A percentile compares a stretch with the other conserved stretches of the same genome.
Evolutionary conservation across 1,140 invertebrate genomes (phyloP).

Genomic region (Branchinecta lindahli): DNA sequence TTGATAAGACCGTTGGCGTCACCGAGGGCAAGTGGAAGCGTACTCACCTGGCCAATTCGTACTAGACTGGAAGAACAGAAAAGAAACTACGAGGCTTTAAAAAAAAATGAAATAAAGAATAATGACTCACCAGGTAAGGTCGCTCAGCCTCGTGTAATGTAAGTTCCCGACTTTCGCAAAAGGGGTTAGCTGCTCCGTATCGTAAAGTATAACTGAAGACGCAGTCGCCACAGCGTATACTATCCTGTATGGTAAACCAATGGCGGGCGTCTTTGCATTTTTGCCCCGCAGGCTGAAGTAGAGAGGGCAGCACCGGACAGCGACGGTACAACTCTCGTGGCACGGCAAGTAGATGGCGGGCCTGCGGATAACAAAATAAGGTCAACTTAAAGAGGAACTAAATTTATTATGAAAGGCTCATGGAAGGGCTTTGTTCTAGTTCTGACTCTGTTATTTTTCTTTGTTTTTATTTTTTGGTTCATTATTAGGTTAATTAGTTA

Average conservation of each 20-base stretch:
- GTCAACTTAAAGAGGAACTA: slow-evolving; percentile 14
- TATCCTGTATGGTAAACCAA: slow-evolving; percentile 45
- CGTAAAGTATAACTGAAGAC: slow-evolving; percentile 69
- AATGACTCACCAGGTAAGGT: slow-evolving; percentile 59
- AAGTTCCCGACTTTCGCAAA: slow-evolving; percentile 75
- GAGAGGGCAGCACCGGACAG: slow-evolving; percentile 61
- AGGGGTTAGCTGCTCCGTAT: slow-evolving; percentile 72
- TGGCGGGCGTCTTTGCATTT: slow-evolving; percentile 1
- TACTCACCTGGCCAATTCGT: too few relatives aligned
- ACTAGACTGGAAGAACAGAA: too few relatives aligned
- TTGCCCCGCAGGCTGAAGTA: slow-evolving; percentile 45
- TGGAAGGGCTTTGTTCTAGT: slow-evolving; percentile 12
- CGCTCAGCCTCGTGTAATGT: slow-evolving; percentile 82
- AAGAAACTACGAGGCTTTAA: too few relatives aligned
- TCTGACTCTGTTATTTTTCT: too few relatives aligned
- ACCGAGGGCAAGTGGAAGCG: too few relatives aligned
- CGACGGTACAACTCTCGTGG: slow-evolving; percentile 56
- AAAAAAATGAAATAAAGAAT: too few relatives aligned
- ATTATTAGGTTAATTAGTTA: too few relatives aligned
- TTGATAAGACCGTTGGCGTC: too few relatives aligned
- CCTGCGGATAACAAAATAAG: slow-evolving; percentile 35
- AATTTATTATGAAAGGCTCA: background rate
- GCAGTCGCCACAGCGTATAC: slow-evolving; percentile 80
- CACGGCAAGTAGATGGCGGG: slow-evolving; percentile 67
- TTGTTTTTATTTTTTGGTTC: too few relatives aligned